Percentiles rank a stretch among this genome's conserved stretches.
Conservation (phyloP, 2,888 invertebrate genomes). For the Philereme vetulata region DNA sequence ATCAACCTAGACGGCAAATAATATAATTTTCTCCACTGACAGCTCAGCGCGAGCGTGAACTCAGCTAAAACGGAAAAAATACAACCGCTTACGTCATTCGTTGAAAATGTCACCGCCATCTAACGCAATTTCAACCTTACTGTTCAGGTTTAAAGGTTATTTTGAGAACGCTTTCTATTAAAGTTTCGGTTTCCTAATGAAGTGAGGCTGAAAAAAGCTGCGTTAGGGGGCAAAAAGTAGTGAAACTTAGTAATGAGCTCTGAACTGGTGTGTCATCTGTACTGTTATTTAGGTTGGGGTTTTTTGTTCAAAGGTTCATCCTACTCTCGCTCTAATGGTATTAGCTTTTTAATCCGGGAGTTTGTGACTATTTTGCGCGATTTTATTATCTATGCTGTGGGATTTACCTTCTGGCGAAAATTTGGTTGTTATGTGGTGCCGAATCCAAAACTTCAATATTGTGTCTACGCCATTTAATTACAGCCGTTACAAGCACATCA, state of each 20-base stretch:
- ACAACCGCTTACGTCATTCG: constrained; percentile 26
- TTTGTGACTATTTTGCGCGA: constrained; percentile 13
- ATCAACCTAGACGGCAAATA: constrained; percentile 38
- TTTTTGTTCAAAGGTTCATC: constrained; percentile 25
- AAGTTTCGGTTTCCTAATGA: constrained; percentile 36
- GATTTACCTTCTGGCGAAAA: neutral
- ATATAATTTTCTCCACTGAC: constrained; percentile 30
- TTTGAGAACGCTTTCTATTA: constrained; percentile 19
- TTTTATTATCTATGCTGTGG: constrained; percentile 11
- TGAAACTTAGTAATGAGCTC: constrained; percentile 38
- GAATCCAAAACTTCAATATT: too few species aligned
- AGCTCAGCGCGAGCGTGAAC: constrained; percentile 25
- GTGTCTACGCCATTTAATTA: too few species aligned
- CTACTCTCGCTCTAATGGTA: constrained; percentile 25
- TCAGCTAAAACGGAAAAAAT: constrained; percentile 28
- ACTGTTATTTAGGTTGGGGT: constrained; percentile 28
- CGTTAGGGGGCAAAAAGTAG: constrained; percentile 35
- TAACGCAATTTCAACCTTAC: constrained; percentile 24
- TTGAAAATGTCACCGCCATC: constrained; percentile 18
- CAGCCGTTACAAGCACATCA: too few species aligned
- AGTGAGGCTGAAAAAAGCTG: constrained; percentile 35
- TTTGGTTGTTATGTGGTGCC: too few species aligned
- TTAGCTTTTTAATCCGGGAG: constrained; percentile 25
- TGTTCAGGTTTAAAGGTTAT: constrained; percentile 5
- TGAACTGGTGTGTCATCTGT: constrained; percentile 35